Conservation (phyloP, 2,113 vertebrate genomes). For the Grus americana region DNA sequence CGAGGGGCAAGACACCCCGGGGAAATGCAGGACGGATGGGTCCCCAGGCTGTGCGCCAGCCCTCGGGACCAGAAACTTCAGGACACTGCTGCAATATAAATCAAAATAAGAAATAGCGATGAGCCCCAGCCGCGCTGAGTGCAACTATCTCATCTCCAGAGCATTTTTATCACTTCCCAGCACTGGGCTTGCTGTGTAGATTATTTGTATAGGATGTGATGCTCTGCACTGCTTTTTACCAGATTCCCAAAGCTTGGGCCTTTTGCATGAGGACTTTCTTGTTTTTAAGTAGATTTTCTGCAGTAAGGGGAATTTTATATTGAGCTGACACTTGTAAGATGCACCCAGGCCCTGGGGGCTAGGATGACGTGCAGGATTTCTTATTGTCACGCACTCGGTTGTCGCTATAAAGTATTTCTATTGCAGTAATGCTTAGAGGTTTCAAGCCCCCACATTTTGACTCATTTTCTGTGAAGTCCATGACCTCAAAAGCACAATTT, state of each 20-base stretch:
- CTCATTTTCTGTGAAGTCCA: not conserved
- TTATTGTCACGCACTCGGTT: not conserved
- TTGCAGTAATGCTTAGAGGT: not conserved
- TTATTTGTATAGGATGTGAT: not conserved
- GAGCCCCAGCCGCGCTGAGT: not conserved
- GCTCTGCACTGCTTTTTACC: not conserved
- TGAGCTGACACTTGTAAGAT: not conserved
- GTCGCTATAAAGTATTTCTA: not conserved
- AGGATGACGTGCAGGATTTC: not conserved
- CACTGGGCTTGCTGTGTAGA: not conserved
- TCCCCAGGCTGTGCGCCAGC: not conserved
- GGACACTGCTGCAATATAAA: not conserved
- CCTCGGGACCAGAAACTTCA: not conserved
- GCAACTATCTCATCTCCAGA: not conserved
- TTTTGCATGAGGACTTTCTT: not conserved
- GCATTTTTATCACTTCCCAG: not conserved
- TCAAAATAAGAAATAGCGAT: not conserved
- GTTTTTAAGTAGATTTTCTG: not conserved
- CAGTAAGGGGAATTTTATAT: not conserved
- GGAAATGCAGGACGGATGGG: not conserved
- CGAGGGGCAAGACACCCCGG: not conserved
- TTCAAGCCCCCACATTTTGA: not conserved
- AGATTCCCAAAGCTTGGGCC: not conserved
- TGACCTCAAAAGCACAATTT: not conserved
- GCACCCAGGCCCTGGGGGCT: not conserved